Percentiles rank a stretch among this genome's conserved stretches.
Evolutionary conservation across 1,140 invertebrate species (phyloP).

Genomic region (Cherax quadricarinatus): DNA sequence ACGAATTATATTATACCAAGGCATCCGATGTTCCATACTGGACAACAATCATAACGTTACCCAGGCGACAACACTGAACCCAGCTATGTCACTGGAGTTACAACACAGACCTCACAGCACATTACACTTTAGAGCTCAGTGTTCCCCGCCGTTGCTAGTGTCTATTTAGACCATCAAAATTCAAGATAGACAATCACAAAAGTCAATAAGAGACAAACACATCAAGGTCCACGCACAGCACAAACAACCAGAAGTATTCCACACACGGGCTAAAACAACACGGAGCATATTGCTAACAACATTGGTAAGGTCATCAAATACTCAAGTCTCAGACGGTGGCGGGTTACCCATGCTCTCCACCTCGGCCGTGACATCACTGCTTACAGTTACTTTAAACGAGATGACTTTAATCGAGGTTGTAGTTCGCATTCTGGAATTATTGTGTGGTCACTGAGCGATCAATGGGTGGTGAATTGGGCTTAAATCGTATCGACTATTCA

Average conservation of each 20-base stretch:
- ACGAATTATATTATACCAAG: slow-evolving; percentile 65
- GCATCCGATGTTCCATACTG: slow-evolving; percentile 52
- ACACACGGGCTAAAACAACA: slow-evolving; percentile 67
- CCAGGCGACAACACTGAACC: not conserved
- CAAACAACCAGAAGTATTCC: slow-evolving; percentile 65
- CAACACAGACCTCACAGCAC: not conserved
- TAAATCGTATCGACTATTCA: too few relatives aligned
- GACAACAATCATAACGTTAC: slow-evolving; percentile 25
- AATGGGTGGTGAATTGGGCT: too few relatives aligned
- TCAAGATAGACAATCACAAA: slow-evolving; percentile 57
- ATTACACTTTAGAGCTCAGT: not conserved
- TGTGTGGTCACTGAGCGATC: too few relatives aligned
- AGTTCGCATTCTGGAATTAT: too few relatives aligned
- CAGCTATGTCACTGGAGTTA: too few relatives aligned
- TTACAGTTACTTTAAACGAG: too few relatives aligned
- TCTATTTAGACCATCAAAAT: slow-evolving; percentile 41
- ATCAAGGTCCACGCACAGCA: slow-evolving; percentile 67
- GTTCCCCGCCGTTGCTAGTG: slow-evolving; percentile 3
- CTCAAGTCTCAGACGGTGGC: not conserved
- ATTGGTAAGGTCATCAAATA: slow-evolving; percentile 49
- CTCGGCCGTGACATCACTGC: not conserved
- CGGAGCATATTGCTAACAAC: slow-evolving; percentile 70
- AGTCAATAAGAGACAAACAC: slow-evolving; percentile 67
- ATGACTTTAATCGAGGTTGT: too few relatives aligned
- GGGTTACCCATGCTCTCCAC: not conserved